phyloP scores from a whole-genome alignment of 2,797 vertebrate genomes.

The Anableps anableps region DNA sequence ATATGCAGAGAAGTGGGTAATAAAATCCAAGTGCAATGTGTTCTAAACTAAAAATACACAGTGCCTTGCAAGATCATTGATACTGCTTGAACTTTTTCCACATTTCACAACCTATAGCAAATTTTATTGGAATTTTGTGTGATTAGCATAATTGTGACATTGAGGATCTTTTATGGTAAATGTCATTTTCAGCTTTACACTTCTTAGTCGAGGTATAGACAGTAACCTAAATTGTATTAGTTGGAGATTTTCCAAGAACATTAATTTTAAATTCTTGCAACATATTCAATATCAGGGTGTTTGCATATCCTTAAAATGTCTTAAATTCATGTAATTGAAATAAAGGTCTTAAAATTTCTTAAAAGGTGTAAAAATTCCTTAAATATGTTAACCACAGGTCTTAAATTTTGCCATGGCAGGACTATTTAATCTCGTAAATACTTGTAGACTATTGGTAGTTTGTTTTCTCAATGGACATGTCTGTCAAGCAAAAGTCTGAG shows the following conservation, averaged over 20 bases:
- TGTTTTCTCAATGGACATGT: no score
- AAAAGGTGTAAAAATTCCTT: no score
- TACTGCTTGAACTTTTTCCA: neutral
- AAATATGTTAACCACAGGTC: no score
- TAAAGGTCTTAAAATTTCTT: no score
- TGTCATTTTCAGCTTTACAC: neutral
- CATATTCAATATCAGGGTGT: neutral
- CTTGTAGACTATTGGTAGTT: no score
- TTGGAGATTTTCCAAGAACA: neutral
- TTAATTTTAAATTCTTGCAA: neutral
- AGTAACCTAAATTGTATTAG: neutral
- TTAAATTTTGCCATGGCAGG: no score
- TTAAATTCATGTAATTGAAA: no score
- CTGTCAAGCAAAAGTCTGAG: no score
- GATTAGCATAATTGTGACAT: neutral
- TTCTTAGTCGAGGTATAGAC: neutral
- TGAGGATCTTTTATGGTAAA: neutral
- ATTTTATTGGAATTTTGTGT: neutral
- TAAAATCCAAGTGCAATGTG: neutral
- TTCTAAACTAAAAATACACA: slow-evolving; percentile 2
- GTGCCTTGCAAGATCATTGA: neutral
- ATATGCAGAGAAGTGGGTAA: neutral
- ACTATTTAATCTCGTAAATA: no score
- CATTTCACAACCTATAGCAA: neutral
- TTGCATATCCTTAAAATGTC: no score